Evolutionary conservation across 1,140 invertebrate genomes (phyloP), one percentile per base, ranked within the genome.

Genomic region (Neelides sp.): DNA sequence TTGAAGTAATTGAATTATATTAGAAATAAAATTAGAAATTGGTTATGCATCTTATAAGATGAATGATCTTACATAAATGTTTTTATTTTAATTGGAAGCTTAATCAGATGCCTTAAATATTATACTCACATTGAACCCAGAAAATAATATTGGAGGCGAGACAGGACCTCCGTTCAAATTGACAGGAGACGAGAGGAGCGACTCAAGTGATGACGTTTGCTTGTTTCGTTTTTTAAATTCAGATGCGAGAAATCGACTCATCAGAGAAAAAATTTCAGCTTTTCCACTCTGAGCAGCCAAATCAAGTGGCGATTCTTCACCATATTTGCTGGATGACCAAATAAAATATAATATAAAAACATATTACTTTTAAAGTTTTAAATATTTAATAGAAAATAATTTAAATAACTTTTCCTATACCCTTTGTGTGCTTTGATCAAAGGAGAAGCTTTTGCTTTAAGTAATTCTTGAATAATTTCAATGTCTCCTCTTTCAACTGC

Each of bases 361-460:
- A n/a, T n/a, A n/a, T n/a, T n/a, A n/a, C n/a, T n/a, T n/a, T n/a
- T n/a, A n/a, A n/a, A n/a, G n/a, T n/a, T n/a, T n/a, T n/a, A n/a
- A n/a, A n/a, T n/a, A n/a, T n/a, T n/a, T n/a, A n/a, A n/a, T n/a
- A n/a, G n/a, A n/a, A n/a, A n/a, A n/a, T 15, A n/a, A 44, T 30
- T 44, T 3, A 44, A 19, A 15, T 27, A n/a, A 4, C 26, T 17
- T 17, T 10, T 12, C 7, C 42, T 35, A 49, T 66, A 76, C 73
- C 77, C 76, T 64, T 69, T 70, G 30, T 67, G 61, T 44, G 76
- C 73, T 61, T 69, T 69, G 45, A 76, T 63, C 30, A 72, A 61
- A 47, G 73, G 71, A 66, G 78, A 73, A 30, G 76, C 76, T 51
- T 74, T 75, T 62, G 69, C 65, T 46, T 70, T 65, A 35, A 80